phyloP scores from a whole-genome alignment of 2,888 invertebrate species.

The Leucoma salicis region DNA sequence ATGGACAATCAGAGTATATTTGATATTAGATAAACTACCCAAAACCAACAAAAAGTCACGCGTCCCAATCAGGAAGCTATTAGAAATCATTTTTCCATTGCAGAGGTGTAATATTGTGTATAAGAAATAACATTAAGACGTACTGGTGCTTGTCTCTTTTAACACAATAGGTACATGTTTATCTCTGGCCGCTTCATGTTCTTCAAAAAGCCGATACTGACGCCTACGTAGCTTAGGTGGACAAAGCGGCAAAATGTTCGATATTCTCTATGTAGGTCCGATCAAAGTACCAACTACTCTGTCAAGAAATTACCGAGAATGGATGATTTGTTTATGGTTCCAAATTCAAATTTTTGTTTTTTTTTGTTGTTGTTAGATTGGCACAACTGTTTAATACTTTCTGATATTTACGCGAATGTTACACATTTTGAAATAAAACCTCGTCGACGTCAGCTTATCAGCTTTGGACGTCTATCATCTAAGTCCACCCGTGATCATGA shows the following conservation, averaged over 20 bases:
- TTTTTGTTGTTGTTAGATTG: too few relatives aligned
- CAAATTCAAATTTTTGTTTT: too few relatives aligned
- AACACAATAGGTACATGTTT: conserved; percentile 73
- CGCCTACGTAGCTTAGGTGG: conserved; percentile 60
- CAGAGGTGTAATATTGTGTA: conserved; percentile 67
- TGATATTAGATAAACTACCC: too few relatives aligned
- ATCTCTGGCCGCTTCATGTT: conserved; percentile 70
- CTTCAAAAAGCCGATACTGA: conserved; percentile 53
- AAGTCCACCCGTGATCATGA: too few relatives aligned
- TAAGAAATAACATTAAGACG: conserved; percentile 71
- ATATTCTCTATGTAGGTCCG: conserved; percentile 22
- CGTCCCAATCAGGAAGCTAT: conserved; percentile 46
- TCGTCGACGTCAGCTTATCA: too few relatives aligned
- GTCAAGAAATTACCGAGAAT: too few relatives aligned
- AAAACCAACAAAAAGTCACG: conserved; percentile 31
- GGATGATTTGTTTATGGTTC: too few relatives aligned
- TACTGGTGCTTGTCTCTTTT: conserved; percentile 59
- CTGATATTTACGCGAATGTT: too few relatives aligned
- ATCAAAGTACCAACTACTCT: conserved; percentile 6
- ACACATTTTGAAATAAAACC: too few relatives aligned
- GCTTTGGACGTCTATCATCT: too few relatives aligned
- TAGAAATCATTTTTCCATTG: conserved; percentile 72
- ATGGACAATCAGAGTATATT: too few relatives aligned
- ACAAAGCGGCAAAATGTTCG: conserved; percentile 26
- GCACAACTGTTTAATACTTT: too few relatives aligned